Base-by-base conservation (phyloP, 2,888 invertebrate species). In the Campoplex nolae region DNA sequence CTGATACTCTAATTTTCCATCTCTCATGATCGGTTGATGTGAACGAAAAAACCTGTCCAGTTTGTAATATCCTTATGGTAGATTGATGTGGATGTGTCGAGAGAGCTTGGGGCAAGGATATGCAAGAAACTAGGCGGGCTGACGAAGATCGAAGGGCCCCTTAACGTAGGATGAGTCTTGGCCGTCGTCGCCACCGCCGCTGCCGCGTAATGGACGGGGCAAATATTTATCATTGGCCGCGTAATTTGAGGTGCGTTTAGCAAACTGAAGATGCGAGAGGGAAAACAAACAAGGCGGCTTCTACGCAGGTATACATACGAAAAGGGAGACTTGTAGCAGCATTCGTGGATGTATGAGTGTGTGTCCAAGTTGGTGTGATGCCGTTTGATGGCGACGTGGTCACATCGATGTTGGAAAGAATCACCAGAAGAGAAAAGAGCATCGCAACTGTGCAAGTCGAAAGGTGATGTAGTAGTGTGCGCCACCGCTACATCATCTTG, bases 191-290 rank as follows among this genome's bases (percentile, higher is more conserved):
- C 56, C 62, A 67, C 51, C 67, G 82, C 83, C 58, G 84, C 74
- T 51, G 83, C 90, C 88, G 90, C 91, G 91, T 93, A 93, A 92
- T 93, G 92, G 93, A 92, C 92, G 92, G 91, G 90, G 91, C 91
- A 93, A 93, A 93, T 93, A 93, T 93, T 93, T 93, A 93, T 93
- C 93, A 93, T 93, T 92, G 93, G 92, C 92, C 91, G 92, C 92
- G 93, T 93, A 93, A 93, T 93, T 93, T 93, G 92, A 93, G 93
- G 93, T 92, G 92, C 92, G 93, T 93, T 94, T 93, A 93, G 92
- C 92, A 93, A 93, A 93, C 92, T 92, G 92, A 93, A 92, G 92
- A 93, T 90, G 90, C 91, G 92, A 93, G 92, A 93, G 92, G 93
- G 92, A 93, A 93, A 93, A 93, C 93, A 93, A 93, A 93, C 92